These are phyloP conservation scores for Saguinus midas DNA, from an alignment of 2,113 vertebrate species.

Conservation along the genomic window DNA sequence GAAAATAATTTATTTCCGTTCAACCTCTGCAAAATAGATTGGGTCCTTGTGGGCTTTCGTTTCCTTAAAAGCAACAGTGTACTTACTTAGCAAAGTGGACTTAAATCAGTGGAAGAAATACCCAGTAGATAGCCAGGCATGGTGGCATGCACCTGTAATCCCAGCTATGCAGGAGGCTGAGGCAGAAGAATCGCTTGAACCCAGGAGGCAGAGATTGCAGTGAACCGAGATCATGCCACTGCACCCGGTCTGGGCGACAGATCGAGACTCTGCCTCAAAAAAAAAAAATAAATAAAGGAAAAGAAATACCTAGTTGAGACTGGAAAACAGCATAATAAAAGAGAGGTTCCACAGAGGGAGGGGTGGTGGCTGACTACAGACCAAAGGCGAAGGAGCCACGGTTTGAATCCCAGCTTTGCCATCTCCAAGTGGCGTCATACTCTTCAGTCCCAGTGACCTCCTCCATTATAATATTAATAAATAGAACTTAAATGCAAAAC, in stretches of 20 bases:
- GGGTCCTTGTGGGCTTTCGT: background rate
- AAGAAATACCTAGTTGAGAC: background rate
- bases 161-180: no score
- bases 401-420: background rate
- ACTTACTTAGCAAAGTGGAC: background rate
- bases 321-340: background rate
- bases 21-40: background rate
- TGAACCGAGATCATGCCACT: no score
- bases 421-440: background rate
- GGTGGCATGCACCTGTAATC: no score
- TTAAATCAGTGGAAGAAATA: background rate
- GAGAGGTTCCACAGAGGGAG: background rate
- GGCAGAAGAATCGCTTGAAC: no score
- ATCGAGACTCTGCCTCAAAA: no score
- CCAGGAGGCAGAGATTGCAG: no score
- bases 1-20: conserved; percentile 31
- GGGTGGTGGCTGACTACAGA: background rate
- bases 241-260: no score
- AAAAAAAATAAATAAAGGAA: no score
- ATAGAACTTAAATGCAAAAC: background rate
- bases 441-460: background rate
- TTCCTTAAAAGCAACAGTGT: conserved; percentile 16
- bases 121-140: no score
- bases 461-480: background rate
- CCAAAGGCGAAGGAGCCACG: background rate